Evolutionary conservation across 2,113 vertebrate species (phyloP), one percentile per base, ranked within the genome.

Genomic region (Alaudala cheleensis): DNA sequence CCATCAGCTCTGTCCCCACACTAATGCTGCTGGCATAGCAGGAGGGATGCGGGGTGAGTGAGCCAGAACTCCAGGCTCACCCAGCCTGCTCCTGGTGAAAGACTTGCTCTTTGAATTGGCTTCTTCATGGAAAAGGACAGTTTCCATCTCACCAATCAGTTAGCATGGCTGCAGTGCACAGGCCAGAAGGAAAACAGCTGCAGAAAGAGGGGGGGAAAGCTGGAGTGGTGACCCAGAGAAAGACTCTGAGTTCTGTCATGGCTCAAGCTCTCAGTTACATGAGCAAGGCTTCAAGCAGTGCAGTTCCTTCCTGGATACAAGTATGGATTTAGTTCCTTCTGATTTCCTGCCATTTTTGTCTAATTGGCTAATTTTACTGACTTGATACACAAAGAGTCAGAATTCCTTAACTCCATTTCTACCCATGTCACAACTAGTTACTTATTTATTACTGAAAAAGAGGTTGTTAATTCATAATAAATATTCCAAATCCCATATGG

Each of bases 11-110:
- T 60, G 79, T 56, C 71, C 42, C 0, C 0, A 15, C 12, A 5
- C 33, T 15, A 3, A 5, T 20, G 72, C 44, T 79, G 28, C 83
- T 0, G 0, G 37, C 12, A 9, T 18, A n/a, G 58, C 1, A 1
- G 12, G 67, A 49, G 28, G 45, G 4, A 2, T 44, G 66, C 0
- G 0, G 13, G 9, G 4, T 14, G 26, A 17, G 57, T 4, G 33
- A 33, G 56, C 65, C 2, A 1, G 54, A 24, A 37, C 33, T 20
- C 14, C 62, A 24, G 39, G 40, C n/a, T 70, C 1, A 0, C 66
- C 72, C 76, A 37, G n/a, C 50, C 56, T 40, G 24, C 54, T 31
- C 54, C 39, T 24, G 28, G 77, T 18, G 37, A 18, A 51, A 51
- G 47, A 14, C 9, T 29, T 29, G 60, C 39, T 53, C 23, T 77